Percentiles rank a stretch among this genome's conserved stretches.
Evolutionary conservation across 2,888 invertebrate species (phyloP).

Genomic region (Drosophila kambysellisi): DNA sequence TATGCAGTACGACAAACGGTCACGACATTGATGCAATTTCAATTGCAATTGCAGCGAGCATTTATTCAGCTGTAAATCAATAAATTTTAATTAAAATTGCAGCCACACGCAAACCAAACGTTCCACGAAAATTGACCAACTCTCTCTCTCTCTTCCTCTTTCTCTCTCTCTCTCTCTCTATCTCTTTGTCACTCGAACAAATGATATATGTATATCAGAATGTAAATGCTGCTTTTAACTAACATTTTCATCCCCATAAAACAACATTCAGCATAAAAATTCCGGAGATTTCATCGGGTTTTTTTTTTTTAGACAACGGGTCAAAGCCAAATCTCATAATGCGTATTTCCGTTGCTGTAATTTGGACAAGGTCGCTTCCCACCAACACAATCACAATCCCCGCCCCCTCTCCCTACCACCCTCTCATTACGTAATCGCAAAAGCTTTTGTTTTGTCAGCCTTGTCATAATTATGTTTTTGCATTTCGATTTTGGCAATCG

Average conservation of each 20-base stretch:
- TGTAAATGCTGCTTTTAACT: slow-evolving; percentile 55
- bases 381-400: background rate
- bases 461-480: slow-evolving; percentile 70
- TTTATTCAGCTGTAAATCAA: slow-evolving; percentile 81
- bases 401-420: too few relatives aligned
- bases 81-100: slow-evolving; percentile 81
- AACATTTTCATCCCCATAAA: slow-evolving; percentile 39
- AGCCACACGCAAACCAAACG: slow-evolving; percentile 53
- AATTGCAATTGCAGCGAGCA: slow-evolving; percentile 49
- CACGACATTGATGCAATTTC: slow-evolving; percentile 55
- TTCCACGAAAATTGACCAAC: slow-evolving; percentile 57
- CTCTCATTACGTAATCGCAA: background rate
- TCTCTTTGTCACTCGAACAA: slow-evolving; percentile 28
- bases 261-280: slow-evolving; percentile 11
- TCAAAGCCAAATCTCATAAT: slow-evolving; percentile 67
- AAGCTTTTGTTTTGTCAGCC: slow-evolving; percentile 20
- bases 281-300: background rate
- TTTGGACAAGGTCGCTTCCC: slow-evolving; percentile 69
- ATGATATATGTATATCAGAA: slow-evolving; percentile 63
- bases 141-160: background rate
- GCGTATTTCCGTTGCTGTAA: slow-evolving; percentile 75
- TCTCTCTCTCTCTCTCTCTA: rapidly evolving
- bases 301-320: background rate
- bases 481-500: slow-evolving; percentile 76
- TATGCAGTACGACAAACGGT: slow-evolving; percentile 21